phyloP scores from a whole-genome alignment of 2,797 vertebrate genomes.

The Chelon labrosus region DNA sequence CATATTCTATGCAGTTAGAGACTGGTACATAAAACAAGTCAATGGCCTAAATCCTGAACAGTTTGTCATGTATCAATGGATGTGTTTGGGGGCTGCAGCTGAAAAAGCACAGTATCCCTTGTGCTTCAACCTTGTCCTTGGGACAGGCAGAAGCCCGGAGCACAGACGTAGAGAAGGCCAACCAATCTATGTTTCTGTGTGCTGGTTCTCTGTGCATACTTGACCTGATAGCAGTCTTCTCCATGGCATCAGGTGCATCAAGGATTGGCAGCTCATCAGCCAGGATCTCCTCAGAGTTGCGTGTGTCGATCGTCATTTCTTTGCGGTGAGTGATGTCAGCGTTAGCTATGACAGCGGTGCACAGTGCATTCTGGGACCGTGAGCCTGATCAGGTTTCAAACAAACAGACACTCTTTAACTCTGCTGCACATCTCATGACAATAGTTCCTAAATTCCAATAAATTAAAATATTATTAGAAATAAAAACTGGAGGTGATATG shows the following conservation, averaged over 20 bases:
- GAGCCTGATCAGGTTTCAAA: conserved; percentile 83
- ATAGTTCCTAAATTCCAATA: background rate
- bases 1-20: no score
- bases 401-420: background rate
- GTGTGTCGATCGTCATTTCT: conserved; percentile 82
- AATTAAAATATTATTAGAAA: background rate
- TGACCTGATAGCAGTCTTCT: conserved; percentile 92
- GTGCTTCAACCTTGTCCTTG: no score
- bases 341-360: conserved; percentile 85
- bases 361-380: conserved; percentile 92
- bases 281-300: conserved; percentile 91
- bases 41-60: no score
- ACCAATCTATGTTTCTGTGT: no score
- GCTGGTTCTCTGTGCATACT: background rate
- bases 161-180: no score
- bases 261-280: conserved; percentile 88
- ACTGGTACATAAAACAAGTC: no score
- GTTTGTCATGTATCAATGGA: no score
- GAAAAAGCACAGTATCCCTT: no score
- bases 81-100: no score
- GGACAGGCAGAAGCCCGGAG: no score
- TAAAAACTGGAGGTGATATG: background rate
- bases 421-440: background rate
- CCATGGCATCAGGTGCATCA: conserved; percentile 89
- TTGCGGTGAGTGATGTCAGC: conserved; percentile 84